A percentile compares a stretch with the other conserved stretches of the same genome.
Evolutionary conservation across 2,888 invertebrate genomes (phyloP).

Genomic region (Drosophila buzzatii): DNA sequence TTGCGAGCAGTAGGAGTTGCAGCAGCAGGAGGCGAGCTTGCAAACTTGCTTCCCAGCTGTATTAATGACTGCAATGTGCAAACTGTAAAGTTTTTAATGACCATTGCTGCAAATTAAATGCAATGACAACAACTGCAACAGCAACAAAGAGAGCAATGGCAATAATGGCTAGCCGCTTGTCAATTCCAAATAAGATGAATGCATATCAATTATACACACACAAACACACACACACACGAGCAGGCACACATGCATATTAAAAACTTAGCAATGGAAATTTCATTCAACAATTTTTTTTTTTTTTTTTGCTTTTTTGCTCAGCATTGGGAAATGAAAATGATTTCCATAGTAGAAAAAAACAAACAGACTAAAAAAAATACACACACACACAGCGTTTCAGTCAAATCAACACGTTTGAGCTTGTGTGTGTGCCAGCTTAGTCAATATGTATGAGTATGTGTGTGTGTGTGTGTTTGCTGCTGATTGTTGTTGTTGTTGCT

Average conservation of each 20-base stretch:
- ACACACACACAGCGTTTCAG: slow-evolving; percentile 23
- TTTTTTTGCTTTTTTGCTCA: slow-evolving; percentile 30
- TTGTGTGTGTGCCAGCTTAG: slow-evolving; percentile 6
- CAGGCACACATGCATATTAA: slow-evolving; percentile 3
- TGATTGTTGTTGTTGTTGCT: slow-evolving; percentile 32
- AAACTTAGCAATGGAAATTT: slow-evolving; percentile 33
- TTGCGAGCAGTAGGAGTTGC: no score
- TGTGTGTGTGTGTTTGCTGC: slow-evolving; percentile 10
- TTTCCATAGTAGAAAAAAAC: slow-evolving; percentile 22
- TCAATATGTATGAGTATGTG: slow-evolving; percentile 5
- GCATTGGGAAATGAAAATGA: slow-evolving; percentile 44
- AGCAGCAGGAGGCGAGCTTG: background rate
- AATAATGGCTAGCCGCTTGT: slow-evolving; percentile 17
- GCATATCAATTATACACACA: slow-evolving; percentile 42
- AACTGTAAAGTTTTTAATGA: slow-evolving; percentile 46
- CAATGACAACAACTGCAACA: slow-evolving; percentile 25
- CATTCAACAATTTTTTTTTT: slow-evolving; percentile 52
- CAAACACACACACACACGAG: background rate
- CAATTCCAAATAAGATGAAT: slow-evolving; percentile 43
- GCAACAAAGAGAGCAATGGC: slow-evolving; percentile 1
- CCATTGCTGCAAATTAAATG: slow-evolving; percentile 39
- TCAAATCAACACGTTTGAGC: slow-evolving; percentile 57
- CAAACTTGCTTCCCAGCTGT: background rate
- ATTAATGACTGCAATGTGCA: slow-evolving; percentile 15
- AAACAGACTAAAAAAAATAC: slow-evolving; percentile 2